Evolutionary conservation across 1,140 invertebrate genomes (phyloP).

Genomic region (Venturia canescens): DNA sequence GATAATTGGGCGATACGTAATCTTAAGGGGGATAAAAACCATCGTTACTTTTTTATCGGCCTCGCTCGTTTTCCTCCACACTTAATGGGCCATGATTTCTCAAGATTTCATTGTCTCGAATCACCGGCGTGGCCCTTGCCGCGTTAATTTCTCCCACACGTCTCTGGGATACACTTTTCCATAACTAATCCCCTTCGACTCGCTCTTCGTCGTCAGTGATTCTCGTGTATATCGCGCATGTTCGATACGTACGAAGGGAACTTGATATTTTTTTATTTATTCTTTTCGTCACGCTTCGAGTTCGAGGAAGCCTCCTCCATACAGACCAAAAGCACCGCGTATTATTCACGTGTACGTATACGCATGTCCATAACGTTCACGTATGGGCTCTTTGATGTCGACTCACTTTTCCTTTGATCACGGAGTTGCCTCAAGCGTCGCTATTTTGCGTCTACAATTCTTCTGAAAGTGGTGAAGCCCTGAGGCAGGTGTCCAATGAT

Average conservation of each 20-base stretch:
- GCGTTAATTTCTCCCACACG: constrained; percentile 14
- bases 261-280: constrained; percentile 14
- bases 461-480: too few species aligned
- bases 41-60: background rate
- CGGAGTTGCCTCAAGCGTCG: background rate
- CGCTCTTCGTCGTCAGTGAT: background rate
- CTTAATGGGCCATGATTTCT: background rate
- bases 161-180: constrained; percentile 7
- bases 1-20: too few species aligned
- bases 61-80: background rate
- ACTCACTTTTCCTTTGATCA: background rate
- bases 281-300: constrained; percentile 40
- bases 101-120: constrained; percentile 4
- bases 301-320: constrained; percentile 40
- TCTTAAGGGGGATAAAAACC: background rate
- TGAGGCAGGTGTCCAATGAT: too few species aligned
- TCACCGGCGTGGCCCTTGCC: background rate
- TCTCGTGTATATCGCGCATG: background rate
- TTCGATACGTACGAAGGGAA: constrained; percentile 10
- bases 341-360: constrained; percentile 14
- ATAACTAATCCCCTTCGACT: constrained; percentile 8
- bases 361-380: background rate
- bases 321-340: constrained; percentile 9
- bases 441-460: background rate
- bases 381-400: background rate